Evolutionary conservation across 2,113 vertebrate species (phyloP).

Genomic region (Motacilla tschutschensis): DNA sequence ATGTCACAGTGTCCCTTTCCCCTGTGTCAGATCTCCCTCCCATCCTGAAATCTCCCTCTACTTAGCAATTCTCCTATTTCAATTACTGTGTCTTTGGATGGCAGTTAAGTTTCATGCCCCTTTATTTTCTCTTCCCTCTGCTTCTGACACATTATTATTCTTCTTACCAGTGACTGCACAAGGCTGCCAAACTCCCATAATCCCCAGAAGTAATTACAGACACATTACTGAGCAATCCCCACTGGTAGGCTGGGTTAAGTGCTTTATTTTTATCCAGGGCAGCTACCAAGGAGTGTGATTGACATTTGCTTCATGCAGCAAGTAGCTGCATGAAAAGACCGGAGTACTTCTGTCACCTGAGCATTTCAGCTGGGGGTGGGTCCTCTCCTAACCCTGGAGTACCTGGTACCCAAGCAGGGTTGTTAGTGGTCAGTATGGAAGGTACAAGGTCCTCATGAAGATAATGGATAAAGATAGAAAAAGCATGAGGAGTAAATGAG

Average conservation of each 20-base stretch:
- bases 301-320: neutral
- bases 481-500: neutral
- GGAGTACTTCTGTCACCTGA: neutral
- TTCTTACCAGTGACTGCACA: neutral
- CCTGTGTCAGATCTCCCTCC: neutral
- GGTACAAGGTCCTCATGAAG: neutral
- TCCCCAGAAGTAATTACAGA: constrained; percentile 12
- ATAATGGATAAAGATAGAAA: neutral
- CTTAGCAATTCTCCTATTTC: neutral
- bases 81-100: neutral
- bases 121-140: neutral
- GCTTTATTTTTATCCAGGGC: constrained; percentile 4
- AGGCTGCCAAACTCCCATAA: neutral
- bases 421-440: neutral
- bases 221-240: neutral
- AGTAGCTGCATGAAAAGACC: neutral
- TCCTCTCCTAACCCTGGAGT: neutral
- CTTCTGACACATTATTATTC: constrained; percentile 11
- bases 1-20: neutral
- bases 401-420: too few species aligned
- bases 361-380: neutral
- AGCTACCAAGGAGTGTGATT: neutral
- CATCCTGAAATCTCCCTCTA: neutral
- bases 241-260: neutral
- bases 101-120: neutral